Conservation (phyloP, 2,797 vertebrate genomes). For the Gobio occitaniae region DNA sequence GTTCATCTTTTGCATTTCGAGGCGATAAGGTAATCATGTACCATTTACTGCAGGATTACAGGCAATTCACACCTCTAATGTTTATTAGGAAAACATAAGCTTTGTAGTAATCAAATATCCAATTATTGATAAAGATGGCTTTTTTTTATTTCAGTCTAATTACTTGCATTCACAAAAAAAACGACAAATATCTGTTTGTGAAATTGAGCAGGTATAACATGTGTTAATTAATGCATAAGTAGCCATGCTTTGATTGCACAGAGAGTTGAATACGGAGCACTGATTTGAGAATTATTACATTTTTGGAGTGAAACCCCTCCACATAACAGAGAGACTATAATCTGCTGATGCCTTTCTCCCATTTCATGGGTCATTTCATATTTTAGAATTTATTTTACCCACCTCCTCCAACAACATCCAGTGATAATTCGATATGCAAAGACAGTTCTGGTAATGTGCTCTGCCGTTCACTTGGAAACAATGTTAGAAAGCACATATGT, state of each 20-base stretch:
- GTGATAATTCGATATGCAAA: conserved; percentile 28
- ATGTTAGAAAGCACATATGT: conserved; percentile 38
- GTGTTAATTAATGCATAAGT: background rate
- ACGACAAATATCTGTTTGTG: background rate
- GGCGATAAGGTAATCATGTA: background rate
- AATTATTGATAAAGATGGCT: background rate
- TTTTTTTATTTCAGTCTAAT: background rate
- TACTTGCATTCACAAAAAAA: background rate
- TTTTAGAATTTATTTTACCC: conserved; percentile 22
- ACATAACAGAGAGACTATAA: background rate
- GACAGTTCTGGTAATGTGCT: conserved; percentile 25
- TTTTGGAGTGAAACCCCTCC: background rate
- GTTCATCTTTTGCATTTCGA: background rate
- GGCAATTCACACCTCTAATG: background rate
- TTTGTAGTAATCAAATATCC: background rate
- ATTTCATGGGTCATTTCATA: conserved; percentile 48
- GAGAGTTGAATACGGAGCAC: background rate
- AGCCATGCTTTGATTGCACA: conserved; percentile 5
- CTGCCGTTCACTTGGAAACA: conserved; percentile 34
- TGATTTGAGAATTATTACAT: conserved; percentile 30
- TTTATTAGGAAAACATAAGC: background rate
- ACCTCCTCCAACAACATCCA: conserved; percentile 18
- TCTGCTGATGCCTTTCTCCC: conserved; percentile 9
- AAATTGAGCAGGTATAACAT: background rate
- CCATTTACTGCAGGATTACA: background rate